Evolutionary conservation across 23 tunicate genomes (phyloP).

Genomic region (Styela clava): DNA sequence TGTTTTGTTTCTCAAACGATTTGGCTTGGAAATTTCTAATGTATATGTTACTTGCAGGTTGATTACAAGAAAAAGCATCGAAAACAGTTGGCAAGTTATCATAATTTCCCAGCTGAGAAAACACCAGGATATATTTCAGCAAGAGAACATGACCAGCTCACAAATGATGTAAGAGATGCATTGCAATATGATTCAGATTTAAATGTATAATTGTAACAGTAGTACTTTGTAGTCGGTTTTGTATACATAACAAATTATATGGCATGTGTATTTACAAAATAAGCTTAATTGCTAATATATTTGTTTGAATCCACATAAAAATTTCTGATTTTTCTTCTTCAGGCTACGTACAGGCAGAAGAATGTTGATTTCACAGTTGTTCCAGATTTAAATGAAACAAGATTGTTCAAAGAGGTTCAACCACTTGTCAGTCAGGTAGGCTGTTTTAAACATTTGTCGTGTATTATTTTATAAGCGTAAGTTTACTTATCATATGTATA

Average conservation of each 20-base stretch:
- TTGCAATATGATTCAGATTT: not conserved
- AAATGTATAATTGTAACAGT: not conserved
- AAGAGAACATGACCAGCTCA: slow-evolving; percentile 31
- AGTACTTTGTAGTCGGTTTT: too few species aligned
- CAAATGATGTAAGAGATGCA: slow-evolving; percentile 41
- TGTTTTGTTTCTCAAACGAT: too few species aligned
- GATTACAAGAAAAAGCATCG: slow-evolving; percentile 83
- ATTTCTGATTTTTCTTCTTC: not conserved
- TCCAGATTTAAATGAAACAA: slow-evolving; percentile 22
- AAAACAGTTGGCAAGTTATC: slow-evolving; percentile 46
- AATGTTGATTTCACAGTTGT: slow-evolving; percentile 26
- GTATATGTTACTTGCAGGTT: too few species aligned
- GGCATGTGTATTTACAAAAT: not conserved
- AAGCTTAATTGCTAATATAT: not conserved
- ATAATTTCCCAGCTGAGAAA: slow-evolving; percentile 48
- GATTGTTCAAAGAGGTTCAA: slow-evolving; percentile 26
- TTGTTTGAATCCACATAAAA: not conserved
- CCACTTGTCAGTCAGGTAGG: slow-evolving; percentile 36
- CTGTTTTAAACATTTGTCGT: slow-evolving; percentile 1
- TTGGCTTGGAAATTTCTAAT: too few species aligned
- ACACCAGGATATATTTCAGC: slow-evolving; percentile 58
- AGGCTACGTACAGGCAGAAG: slow-evolving; percentile 29
- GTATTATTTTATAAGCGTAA: not conserved
- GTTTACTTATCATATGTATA: not conserved
- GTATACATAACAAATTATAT: not conserved